Percentiles rank a stretch among this genome's conserved stretches.
Evolutionary conservation across 2,113 vertebrate species (phyloP).

Genomic region (Cheilinus undulatus): DNA sequence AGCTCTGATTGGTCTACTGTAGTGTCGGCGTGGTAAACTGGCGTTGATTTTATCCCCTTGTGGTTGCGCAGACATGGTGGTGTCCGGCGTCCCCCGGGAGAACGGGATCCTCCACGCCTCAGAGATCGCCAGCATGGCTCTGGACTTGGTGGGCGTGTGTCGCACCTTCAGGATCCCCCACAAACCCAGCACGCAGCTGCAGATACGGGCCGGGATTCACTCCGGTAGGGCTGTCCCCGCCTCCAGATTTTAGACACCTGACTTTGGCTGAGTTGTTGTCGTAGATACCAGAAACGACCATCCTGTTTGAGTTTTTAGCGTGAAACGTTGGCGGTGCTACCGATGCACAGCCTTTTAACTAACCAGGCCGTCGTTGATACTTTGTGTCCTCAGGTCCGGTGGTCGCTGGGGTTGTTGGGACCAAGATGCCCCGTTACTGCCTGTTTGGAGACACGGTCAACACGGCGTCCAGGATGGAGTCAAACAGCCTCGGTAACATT

Average conservation of each 20-base stretch:
- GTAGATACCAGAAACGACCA: too few species aligned
- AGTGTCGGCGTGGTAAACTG: too few species aligned
- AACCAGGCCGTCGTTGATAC: too few species aligned
- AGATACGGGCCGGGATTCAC: constrained; percentile 88
- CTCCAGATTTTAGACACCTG: too few species aligned
- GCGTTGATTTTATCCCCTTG: not conserved
- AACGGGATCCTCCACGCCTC: constrained; percentile 86
- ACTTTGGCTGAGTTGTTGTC: too few species aligned
- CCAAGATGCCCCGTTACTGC: constrained; percentile 94
- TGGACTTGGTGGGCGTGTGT: constrained; percentile 86
- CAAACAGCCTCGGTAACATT: constrained; percentile 87
- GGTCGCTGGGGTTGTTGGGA: constrained; percentile 91
- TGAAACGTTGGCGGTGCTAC: too few species aligned
- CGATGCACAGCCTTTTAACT: too few species aligned
- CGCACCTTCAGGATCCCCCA: constrained; percentile 89
- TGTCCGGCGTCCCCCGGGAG: constrained; percentile 85
- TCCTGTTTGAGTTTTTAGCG: too few species aligned
- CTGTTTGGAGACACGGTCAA: constrained; percentile 94
- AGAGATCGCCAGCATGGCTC: constrained; percentile 87
- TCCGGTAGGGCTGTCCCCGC: constrained; percentile 80
- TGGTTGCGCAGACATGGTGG: constrained; percentile 86
- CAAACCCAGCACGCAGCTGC: constrained; percentile 84
- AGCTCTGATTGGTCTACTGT: too few species aligned
- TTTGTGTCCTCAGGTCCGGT: constrained; percentile 86
- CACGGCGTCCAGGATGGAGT: constrained; percentile 93